Evolutionary conservation across 2,888 invertebrate genomes (phyloP).

Genomic region (Scrobipalpa atriplicella): DNA sequence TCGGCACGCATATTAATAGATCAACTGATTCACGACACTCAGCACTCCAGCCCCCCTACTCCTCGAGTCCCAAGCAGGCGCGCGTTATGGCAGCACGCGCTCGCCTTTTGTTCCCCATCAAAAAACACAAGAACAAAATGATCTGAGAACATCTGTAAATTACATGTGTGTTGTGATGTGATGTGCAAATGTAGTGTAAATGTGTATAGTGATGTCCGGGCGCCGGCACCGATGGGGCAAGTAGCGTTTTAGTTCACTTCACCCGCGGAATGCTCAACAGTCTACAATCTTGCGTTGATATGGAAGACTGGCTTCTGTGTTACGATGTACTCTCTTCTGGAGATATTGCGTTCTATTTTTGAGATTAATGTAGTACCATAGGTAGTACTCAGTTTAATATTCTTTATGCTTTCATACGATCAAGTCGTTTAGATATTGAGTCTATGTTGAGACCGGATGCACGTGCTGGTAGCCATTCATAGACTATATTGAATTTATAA

Average conservation of each 20-base stretch:
- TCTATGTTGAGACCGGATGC: slow-evolving; percentile 15
- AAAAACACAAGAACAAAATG: slow-evolving; percentile 39
- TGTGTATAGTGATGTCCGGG: slow-evolving; percentile 55
- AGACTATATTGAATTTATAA: slow-evolving; percentile 2
- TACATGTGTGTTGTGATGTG: slow-evolving; percentile 45
- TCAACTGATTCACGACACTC: slow-evolving; percentile 72
- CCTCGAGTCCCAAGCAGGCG: slow-evolving; percentile 37
- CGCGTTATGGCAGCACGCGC: slow-evolving; percentile 40
- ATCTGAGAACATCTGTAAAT: not conserved
- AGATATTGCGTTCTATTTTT: slow-evolving; percentile 8
- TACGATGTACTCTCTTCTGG: not conserved
- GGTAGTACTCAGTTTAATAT: not conserved
- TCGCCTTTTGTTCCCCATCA: slow-evolving; percentile 48
- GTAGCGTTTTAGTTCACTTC: slow-evolving; percentile 35
- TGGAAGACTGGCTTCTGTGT: slow-evolving; percentile 12
- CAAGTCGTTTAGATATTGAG: slow-evolving; percentile 10
- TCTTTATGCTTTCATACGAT: slow-evolving; percentile 17
- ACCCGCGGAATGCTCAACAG: slow-evolving; percentile 9
- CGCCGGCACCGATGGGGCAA: slow-evolving; percentile 57
- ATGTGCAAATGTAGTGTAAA: slow-evolving; percentile 48
- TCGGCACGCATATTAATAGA: slow-evolving; percentile 80
- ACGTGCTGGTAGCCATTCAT: slow-evolving; percentile 10
- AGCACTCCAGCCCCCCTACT: slow-evolving; percentile 22
- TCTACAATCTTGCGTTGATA: slow-evolving; percentile 1
- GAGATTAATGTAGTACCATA: slow-evolving; percentile 6